phyloP scores from a whole-genome alignment of 2,113 vertebrate species.

The Ictalurus punctatus region DNA sequence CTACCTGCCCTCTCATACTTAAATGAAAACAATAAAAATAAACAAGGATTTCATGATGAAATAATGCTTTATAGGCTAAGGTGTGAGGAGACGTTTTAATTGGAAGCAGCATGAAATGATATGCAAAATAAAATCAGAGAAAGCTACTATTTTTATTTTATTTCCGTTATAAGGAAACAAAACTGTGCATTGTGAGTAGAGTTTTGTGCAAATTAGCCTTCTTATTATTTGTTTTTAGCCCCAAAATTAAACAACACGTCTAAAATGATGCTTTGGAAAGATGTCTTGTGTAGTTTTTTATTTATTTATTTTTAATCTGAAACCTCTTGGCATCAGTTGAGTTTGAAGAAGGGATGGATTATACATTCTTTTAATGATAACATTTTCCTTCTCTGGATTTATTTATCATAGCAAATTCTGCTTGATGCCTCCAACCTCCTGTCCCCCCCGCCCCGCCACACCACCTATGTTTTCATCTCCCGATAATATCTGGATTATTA shows the following conservation, averaged over 20 bases:
- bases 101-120: neutral
- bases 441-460: fast-evolving
- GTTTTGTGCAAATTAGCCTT: neutral
- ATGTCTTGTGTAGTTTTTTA: neutral
- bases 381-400: neutral
- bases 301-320: neutral
- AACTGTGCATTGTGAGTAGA: neutral
- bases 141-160: neutral
- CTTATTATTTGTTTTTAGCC: neutral
- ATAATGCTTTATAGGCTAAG: neutral
- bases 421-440: neutral
- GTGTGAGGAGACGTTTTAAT: neutral
- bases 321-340: neutral
- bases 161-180: neutral
- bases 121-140: neutral
- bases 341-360: neutral
- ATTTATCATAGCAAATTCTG: neutral
- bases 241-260: neutral
- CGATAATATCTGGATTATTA: slow-evolving; percentile 52
- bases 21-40: neutral
- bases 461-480: neutral
- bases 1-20: neutral
- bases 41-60: neutral
- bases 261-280: neutral
- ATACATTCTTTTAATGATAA: neutral